Evolutionary conservation across 2,888 invertebrate species (phyloP), one percentile per base, ranked within the genome.

Genomic region (Hypsopygia costalis): DNA sequence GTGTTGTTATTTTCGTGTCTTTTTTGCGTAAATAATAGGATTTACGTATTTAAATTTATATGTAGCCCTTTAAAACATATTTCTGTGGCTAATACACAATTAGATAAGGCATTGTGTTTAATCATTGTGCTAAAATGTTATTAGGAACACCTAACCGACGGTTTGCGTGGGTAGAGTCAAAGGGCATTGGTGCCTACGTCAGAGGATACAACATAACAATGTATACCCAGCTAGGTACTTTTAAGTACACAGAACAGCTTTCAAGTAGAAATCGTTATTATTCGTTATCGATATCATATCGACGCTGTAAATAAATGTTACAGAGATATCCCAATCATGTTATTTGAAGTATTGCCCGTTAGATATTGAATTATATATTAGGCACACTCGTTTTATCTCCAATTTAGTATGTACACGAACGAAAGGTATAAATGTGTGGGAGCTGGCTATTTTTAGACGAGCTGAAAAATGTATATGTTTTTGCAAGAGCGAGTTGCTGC

Each of bases 131-230:
- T 11, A 34, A 44, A 46, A 41, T 28, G 10, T 25, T 9, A 7
- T 6, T 36, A 27, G 34, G 34, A 31, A 33, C 36, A 33, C 12
- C 38, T 44, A 39, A 30, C 44, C 40, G 46, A 44, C 43, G 36
- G 50, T 54, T 53, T 49, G 82, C 78, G 82, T 81, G 77, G 79
- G 51, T 28, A 25, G 81, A 59, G 57, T 67, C 50, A 79, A 80
- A 82, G 83, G 81, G 81, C 76, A 77, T 52, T 64, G 62, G 51
- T 62, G 62, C 67, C 81, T 80, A 81, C 85, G 85, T 85, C 85
- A 85, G 64, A 65, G 54, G 54, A 53, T 48, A 44, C 56, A 39
- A 69, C 58, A 64, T 58, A 62, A 51, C 52, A 45, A 59, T 48
- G 43, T 58, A 61, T 60, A 60, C 40, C 51, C 45, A 50, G 49